Evolutionary conservation across 2,113 vertebrate species (phyloP), one percentile per base, ranked within the genome.

Genomic region (Coregonus clupeaformis): DNA sequence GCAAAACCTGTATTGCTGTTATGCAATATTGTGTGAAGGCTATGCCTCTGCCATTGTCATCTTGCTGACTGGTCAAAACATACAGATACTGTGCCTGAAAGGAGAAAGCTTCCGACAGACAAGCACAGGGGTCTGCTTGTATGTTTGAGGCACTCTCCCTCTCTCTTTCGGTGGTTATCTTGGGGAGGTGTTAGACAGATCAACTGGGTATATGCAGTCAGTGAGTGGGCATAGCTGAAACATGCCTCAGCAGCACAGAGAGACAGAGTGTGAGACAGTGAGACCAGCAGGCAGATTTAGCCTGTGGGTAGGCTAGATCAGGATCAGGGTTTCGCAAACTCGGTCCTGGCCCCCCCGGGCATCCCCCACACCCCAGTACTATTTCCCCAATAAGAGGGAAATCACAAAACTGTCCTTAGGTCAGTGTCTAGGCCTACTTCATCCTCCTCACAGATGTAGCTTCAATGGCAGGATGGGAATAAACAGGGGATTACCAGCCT

Each of bases 281-380:
- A 77, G 79, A 77, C 73, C 68, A 77, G 79, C 73, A 60, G 45
- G 36, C 67, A 36, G 69, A 52, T 82, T 83, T 79, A 73, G 55
- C 69, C 68, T 49, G 47, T 49, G 47, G 6, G 47, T 4, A 49
- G 47, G 47, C 47, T 49, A 49, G n/a, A n/a, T n/a, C n/a, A n/a
- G n/a, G 47, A 14, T 49, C 11, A 36, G 32, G 6, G 32, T 36
- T 36, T 36, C 6, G 6, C 6, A 49, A 49, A 14, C 3, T 36
- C 32, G 0, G n/a, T n/a, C n/a, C n/a, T n/a, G n/a, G n/a, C n/a
- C n/a, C n/a, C n/a, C n/a, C n/a, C n/a, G n/a, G n/a, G n/a, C n/a
- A n/a, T n/a, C n/a, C 32, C 6, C 32, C 36, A 6, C 7, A 9
- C 14, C 47, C 14, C 11, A 49, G 14, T 36, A n/a, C n/a, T n/a